Evolutionary conservation across 2,888 invertebrate genomes (phyloP).

Genomic region (Ptycholaimellus sp.): DNA sequence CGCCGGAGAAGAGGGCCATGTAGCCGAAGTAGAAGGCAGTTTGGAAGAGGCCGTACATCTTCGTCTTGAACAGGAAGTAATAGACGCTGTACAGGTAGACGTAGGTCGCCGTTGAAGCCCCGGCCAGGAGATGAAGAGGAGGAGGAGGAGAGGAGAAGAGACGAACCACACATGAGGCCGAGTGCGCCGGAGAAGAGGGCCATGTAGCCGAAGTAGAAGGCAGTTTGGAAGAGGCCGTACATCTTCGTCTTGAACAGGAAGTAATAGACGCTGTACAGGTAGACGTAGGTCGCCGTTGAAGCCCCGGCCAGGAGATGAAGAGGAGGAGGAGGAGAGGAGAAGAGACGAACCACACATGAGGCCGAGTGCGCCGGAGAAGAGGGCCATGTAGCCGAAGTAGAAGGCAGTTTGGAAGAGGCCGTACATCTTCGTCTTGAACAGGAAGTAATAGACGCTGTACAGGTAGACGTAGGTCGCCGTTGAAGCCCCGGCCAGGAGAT

Average conservation of each 20-base stretch:
- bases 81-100: conserved; percentile 95
- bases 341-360: too few species aligned
- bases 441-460: conserved; percentile 95
- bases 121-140: too few species aligned
- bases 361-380: conserved; percentile 81
- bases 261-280: conserved; percentile 92
- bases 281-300: conserved; percentile 86
- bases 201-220: conserved; percentile 99
- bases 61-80: conserved; percentile 98
- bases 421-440: conserved; percentile 99
- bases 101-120: conserved; percentile 82
- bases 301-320: conserved; percentile 85
- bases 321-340: too few species aligned
- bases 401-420: conserved; percentile 96
- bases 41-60: conserved; percentile 98
- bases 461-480: conserved; percentile 88
- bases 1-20: conserved; percentile 91
- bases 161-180: conserved; percentile 81
- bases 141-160: too few species aligned
- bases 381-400: conserved; percentile 97
- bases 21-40: conserved; percentile 97
- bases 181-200: conserved; percentile 82
- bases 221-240: conserved; percentile 97
- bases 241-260: conserved; percentile 99
- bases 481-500: conserved; percentile 82